Conservation (phyloP, 2,113 vertebrate species). For the Panurus biarmicus region DNA sequence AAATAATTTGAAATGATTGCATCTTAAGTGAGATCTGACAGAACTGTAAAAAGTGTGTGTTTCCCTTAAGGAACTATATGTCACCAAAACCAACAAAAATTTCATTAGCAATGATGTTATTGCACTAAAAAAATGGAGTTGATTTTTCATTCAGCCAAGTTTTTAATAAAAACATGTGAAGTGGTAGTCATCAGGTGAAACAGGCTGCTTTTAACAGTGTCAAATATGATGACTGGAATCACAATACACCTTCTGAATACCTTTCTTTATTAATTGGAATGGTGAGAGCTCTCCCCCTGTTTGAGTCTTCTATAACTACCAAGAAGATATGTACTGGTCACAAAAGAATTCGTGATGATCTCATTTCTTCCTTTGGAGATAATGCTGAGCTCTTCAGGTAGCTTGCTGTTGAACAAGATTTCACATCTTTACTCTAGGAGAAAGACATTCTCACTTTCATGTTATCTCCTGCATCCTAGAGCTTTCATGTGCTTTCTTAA, state of each 20-base stretch:
- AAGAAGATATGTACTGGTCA: not conserved
- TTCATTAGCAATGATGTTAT: not conserved
- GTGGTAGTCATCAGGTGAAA: not conserved
- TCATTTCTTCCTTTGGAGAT: not conserved
- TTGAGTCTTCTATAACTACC: not conserved
- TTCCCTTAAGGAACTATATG: not conserved
- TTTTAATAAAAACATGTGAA: not conserved
- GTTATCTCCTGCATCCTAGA: not conserved
- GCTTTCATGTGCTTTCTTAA: slow-evolving; percentile 8
- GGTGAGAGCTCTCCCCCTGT: not conserved
- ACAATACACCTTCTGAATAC: not conserved
- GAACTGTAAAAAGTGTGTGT: not conserved
- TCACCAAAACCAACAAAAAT: not conserved
- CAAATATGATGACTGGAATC: not conserved
- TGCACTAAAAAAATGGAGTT: not conserved
- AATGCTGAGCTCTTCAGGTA: not conserved
- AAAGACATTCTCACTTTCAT: not conserved
- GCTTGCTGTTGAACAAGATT: not conserved
- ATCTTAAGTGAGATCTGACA: not conserved
- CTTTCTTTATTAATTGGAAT: not conserved
- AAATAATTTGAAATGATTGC: not conserved
- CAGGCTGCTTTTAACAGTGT: not conserved
- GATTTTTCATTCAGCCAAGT: not conserved
- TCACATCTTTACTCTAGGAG: not conserved
- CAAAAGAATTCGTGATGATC: not conserved